Conservation (phyloP, 92 coral and sea anemone genomes). For the Epizoanthus rinbou region DNA sequence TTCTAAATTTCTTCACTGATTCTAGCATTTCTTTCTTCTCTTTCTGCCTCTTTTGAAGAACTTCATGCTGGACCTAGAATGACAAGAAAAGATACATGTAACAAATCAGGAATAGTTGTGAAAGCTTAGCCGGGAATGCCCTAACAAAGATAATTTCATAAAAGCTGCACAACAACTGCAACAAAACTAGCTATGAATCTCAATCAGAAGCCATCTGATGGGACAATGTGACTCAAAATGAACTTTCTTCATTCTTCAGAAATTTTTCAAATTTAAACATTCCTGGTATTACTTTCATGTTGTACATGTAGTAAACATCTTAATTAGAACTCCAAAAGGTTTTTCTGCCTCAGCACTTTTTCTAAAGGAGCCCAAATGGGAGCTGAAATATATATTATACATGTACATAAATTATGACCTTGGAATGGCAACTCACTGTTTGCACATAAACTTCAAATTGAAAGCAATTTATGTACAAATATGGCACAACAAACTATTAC, state of each 20-base stretch:
- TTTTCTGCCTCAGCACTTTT: no score
- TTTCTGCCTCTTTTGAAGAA: constrained; percentile 88
- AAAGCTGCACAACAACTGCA: background rate
- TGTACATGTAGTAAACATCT: no score
- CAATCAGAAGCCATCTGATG: no score
- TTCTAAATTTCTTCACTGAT: constrained; percentile 89
- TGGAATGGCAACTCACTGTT: background rate
- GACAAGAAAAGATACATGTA: background rate
- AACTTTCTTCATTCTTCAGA: background rate
- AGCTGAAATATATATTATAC: background rate
- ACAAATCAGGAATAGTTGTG: background rate
- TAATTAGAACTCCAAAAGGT: no score
- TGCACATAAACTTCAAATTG: background rate
- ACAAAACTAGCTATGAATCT: background rate
- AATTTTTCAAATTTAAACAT: background rate
- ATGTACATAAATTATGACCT: background rate
- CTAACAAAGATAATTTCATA: background rate
- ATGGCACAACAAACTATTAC: constrained; percentile 36
- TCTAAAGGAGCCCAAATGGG: background rate
- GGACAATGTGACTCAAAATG: no score
- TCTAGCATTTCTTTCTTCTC: constrained; percentile 95
- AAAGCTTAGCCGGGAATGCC: background rate
- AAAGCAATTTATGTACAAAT: background rate
- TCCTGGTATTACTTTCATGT: no score
- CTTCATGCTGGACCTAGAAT: constrained; percentile 89